Base-by-base conservation (phyloP, 1,140 invertebrate genomes). In the Drosophila willistoni region DNA sequence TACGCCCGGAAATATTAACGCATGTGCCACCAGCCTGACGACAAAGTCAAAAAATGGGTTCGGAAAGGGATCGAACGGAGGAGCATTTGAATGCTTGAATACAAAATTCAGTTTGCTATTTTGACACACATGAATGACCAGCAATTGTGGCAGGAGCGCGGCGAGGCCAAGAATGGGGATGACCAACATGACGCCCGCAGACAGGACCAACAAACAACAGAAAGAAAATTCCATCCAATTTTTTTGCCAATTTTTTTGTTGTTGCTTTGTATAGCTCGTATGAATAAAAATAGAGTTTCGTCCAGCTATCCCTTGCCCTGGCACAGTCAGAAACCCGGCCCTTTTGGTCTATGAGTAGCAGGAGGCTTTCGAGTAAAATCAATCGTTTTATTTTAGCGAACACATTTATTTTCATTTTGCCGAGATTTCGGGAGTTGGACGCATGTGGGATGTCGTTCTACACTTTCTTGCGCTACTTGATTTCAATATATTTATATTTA, bases 91-190 rank as follows among this genome's bases (percentile, higher is more conserved):
- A 86, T 86, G 82, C 86, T 87, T 87, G 84, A 86, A 86, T 86
- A 86, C 83, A 73, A 85, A 79, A 86, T 87, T 87, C 84, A 80
- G 80, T 87, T 87, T 87, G 84, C 84, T 77, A 89, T 89, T 89
- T 89, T 89, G 84, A 84, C 84, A 89, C 84, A 89, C 84, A 89
- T 89, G 84, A 89, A 89, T 89, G 84, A 75, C 80, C 84, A 89
- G 77, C 84, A 47, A 74, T 73, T 71, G 79, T 55, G 44, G 71
- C 71, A 69, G 62, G 64, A 51, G 44, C 7, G 44, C 44, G 9
- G 14, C 7, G 39, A 25, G 54, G 51, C 7, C 17, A 14, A 12
- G 36, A 42, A 33, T n/a, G 41, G 44, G 39, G 13, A 13, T 67
- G 74, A 71, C 51, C 68, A 79, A 68, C 65, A 69, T 63, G 76